A percentile compares a stretch with the other conserved stretches of the same genome.
These are phyloP conservation scores for Trissolcus japonicus DNA, from an alignment of 2,888 invertebrate genomes.

Conservation along the genomic window DNA sequence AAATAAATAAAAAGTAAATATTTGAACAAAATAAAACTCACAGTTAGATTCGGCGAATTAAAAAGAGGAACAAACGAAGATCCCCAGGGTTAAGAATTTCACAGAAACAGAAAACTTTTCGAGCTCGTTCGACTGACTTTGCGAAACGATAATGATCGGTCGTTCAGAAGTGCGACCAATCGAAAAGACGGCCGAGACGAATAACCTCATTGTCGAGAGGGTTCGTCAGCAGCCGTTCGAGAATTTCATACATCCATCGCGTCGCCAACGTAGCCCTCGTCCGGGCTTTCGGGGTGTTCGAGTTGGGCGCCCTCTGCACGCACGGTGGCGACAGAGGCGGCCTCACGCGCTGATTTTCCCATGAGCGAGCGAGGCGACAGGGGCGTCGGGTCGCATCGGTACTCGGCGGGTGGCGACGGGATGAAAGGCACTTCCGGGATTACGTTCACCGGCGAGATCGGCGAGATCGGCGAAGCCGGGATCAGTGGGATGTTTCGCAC, in stretches of 20 bases:
- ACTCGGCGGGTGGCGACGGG: constrained; percentile 84
- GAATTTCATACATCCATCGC: constrained; percentile 73
- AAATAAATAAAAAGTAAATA: too few relatives aligned
- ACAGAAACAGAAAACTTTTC: constrained; percentile 6
- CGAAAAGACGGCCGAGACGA: constrained; percentile 8
- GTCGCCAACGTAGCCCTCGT: constrained; percentile 92
- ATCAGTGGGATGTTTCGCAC: constrained; percentile 65
- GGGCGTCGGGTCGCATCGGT: constrained; percentile 80
- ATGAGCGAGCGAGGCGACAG: constrained; percentile 78
- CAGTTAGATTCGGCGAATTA: too few relatives aligned
- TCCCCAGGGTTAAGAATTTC: neutral
- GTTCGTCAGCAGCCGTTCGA: constrained; percentile 45
- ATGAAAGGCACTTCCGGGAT: constrained; percentile 77
- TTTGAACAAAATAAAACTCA: too few relatives aligned
- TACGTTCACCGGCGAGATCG: constrained; percentile 68
- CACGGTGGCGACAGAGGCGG: constrained; percentile 78
- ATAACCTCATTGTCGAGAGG: constrained; percentile 13
- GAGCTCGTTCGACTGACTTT: constrained; percentile 5
- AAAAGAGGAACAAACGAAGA: too few relatives aligned
- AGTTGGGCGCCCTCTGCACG: constrained; percentile 78
- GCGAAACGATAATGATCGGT: neutral
- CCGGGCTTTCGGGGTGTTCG: constrained; percentile 85
- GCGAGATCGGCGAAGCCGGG: constrained; percentile 62
- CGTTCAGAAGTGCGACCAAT: constrained; percentile 9
- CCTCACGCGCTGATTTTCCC: constrained; percentile 72